A percentile compares a stretch with the other conserved stretches of the same genome.
Conservation (phyloP, 2,888 invertebrate genomes). For the Hololepta plana region DNA sequence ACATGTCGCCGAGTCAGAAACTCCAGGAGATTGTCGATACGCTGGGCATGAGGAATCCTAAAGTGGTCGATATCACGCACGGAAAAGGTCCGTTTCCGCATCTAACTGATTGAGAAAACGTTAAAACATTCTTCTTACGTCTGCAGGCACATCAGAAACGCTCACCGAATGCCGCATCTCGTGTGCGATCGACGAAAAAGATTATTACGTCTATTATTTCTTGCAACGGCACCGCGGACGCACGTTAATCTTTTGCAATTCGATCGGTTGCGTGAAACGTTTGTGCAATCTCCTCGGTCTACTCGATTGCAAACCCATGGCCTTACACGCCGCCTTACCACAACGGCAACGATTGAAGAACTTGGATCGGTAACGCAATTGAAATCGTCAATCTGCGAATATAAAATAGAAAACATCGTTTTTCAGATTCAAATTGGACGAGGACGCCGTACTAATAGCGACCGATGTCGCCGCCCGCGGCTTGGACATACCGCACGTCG, state of each 20-base stretch:
- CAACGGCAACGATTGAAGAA: conserved; percentile 88
- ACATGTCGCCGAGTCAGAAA: conserved; percentile 58
- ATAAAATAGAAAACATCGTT: too few relatives aligned
- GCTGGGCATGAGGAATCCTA: conserved; percentile 74
- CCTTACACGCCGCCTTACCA: conserved; percentile 79
- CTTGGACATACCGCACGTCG: conserved; percentile 81
- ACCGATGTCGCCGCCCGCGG: conserved; percentile 98
- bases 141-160: conserved; percentile 57
- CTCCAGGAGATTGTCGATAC: conserved; percentile 57
- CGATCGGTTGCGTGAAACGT: conserved; percentile 81
- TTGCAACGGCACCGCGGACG: conserved; percentile 68
- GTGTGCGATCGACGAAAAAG: conserved; percentile 67
- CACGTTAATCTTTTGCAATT: conserved; percentile 87
- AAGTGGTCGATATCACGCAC: conserved; percentile 82
- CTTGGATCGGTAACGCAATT: conserved; percentile 68
- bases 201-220: conserved; percentile 85
- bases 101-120: conserved; percentile 2
- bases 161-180: conserved; percentile 72
- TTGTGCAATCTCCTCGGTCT: conserved; percentile 48
- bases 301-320: conserved; percentile 53
- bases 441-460: conserved; percentile 62
- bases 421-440: conserved; percentile 48
- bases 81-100: conserved; percentile 37
- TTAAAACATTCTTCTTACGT: conserved; percentile 1
- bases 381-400: too few relatives aligned